These are phyloP conservation scores for Argyresthia albistria DNA, from an alignment of 2,888 invertebrate species.

Conservation along the genomic window DNA sequence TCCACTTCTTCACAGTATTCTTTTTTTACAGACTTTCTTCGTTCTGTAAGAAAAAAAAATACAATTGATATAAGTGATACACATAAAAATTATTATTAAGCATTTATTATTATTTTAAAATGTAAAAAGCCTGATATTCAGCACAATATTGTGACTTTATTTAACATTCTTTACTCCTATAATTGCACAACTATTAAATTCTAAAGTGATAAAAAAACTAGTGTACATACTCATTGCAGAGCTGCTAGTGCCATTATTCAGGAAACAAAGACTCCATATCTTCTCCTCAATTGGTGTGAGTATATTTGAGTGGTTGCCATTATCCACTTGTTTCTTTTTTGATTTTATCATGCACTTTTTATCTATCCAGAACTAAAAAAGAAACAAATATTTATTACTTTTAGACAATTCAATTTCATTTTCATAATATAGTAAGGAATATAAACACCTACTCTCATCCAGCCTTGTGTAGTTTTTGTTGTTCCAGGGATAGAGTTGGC, in stretches of 20 bases:
- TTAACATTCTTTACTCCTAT: no score
- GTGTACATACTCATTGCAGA: not conserved
- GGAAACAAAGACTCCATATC: conserved; percentile 2
- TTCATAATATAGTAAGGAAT: not conserved
- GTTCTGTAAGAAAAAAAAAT: conserved; percentile 27
- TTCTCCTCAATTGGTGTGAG: conserved; percentile 4
- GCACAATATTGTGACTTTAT: no score
- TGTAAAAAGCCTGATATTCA: no score
- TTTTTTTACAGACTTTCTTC: conserved; percentile 32
- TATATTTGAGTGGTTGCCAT: conserved; percentile 3
- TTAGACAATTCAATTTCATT: not conserved
- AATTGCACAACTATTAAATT: not conserved
- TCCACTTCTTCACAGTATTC: conserved; percentile 37
- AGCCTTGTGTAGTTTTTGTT: conserved; percentile 43
- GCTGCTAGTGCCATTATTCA: not conserved
- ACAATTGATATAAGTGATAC: no score
- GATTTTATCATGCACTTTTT: conserved; percentile 6
- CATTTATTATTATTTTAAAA: no score
- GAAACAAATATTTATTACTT: not conserved
- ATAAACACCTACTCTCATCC: conserved; percentile 40
- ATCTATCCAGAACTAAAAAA: conserved; percentile 6
- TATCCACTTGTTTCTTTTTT: conserved; percentile 4
- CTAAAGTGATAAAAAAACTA: not conserved
- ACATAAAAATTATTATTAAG: no score
- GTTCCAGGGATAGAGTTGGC: conserved; percentile 42